These are phyloP conservation scores for Hephaestus fuliginosus DNA, from an alignment of 2,797 vertebrate genomes.

Conservation along the genomic window DNA sequence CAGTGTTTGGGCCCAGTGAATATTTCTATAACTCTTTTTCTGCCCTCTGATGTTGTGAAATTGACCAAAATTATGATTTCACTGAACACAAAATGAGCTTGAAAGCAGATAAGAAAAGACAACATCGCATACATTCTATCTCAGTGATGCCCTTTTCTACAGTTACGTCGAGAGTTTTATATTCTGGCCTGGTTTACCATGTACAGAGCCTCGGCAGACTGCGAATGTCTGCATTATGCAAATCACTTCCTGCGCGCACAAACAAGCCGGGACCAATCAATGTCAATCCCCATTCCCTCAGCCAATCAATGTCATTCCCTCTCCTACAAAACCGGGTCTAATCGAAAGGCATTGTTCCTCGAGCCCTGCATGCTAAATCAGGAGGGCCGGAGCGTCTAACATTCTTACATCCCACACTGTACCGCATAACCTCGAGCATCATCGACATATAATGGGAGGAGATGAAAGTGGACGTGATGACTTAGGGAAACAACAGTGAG, in stretches of 20 bases:
- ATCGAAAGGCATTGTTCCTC: constrained; percentile 78
- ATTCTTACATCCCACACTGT: constrained; percentile 57
- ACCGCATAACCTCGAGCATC: constrained; percentile 57
- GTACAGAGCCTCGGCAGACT: constrained; percentile 70
- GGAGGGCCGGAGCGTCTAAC: constrained; percentile 35
- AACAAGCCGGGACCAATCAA: constrained; percentile 85
- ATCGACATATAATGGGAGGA: constrained; percentile 38
- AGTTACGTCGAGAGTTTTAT: constrained; percentile 60
- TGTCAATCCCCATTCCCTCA: constrained; percentile 82
- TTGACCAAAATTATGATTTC: constrained; percentile 20
- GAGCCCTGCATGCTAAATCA: constrained; percentile 72
- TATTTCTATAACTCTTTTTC: constrained; percentile 21
- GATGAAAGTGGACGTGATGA: constrained; percentile 52
- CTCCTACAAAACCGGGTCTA: constrained; percentile 69
- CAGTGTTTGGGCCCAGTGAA: not conserved
- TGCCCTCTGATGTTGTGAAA: constrained; percentile 21
- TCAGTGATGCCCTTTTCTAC: constrained; percentile 39
- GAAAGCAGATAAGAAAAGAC: constrained; percentile 18
- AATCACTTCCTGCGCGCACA: constrained; percentile 80
- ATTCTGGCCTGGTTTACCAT: constrained; percentile 63
- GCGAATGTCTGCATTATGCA: constrained; percentile 82
- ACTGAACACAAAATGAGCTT: constrained; percentile 14
- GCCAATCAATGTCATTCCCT: constrained; percentile 85
- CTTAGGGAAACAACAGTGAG: constrained; percentile 8
- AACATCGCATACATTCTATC: constrained; percentile 14